These are phyloP conservation scores for Alloscopus bannaensis DNA, from an alignment of 2,888 invertebrate genomes.

Conservation along the genomic window DNA sequence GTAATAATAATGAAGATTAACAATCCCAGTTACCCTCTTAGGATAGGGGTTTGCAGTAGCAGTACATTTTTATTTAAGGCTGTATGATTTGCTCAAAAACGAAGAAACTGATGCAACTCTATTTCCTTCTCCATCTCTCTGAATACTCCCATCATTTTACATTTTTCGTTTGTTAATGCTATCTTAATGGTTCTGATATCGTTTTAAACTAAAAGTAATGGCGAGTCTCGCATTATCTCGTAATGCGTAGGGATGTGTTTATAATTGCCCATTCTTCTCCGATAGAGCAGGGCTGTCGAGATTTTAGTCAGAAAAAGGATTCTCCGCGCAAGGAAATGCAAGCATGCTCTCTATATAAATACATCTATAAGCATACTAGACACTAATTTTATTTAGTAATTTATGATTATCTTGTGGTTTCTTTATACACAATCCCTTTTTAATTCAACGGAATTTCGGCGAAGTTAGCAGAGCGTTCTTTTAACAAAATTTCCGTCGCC, in stretches of 20 bases:
- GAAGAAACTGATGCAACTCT: background rate
- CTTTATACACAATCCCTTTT: background rate
- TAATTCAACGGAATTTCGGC: no score
- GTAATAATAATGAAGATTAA: slow-evolving; percentile 8
- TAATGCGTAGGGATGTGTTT: slow-evolving; percentile 4
- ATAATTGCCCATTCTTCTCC: slow-evolving; percentile 11
- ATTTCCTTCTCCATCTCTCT: background rate
- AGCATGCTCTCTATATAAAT: background rate
- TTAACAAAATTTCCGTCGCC: no score
- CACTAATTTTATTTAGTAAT: background rate
- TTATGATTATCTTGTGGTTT: background rate
- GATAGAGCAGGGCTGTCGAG: no score
- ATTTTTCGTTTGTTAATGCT: slow-evolving; percentile 25
- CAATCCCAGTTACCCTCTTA: background rate
- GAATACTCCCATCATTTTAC: background rate
- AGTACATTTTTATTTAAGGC: background rate
- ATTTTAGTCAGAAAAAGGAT: background rate
- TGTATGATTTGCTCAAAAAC: background rate
- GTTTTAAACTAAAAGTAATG: slow-evolving; percentile 34
- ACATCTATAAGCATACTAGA: background rate
- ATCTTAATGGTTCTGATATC: slow-evolving; percentile 44
- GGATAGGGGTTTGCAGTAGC: background rate
- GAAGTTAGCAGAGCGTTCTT: no score
- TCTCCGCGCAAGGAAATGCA: background rate
- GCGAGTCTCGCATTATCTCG: background rate